Evolutionary conservation across 2,113 vertebrate species (phyloP), one percentile per base, ranked within the genome.

Genomic region (Cynopterus brachyotis): DNA sequence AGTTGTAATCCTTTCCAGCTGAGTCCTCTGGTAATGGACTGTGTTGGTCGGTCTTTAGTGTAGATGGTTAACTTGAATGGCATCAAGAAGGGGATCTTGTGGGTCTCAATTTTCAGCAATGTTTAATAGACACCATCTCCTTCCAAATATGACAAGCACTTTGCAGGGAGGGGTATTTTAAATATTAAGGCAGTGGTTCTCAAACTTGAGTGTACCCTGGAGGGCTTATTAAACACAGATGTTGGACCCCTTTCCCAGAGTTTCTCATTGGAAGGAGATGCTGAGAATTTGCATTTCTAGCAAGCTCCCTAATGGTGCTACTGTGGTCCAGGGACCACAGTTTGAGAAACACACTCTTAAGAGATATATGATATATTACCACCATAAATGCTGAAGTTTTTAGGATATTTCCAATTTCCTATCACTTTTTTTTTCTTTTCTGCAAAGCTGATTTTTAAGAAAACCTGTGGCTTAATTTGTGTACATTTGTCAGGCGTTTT

Each of bases 1-100:
- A 47, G 26, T 50, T 81, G 26, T 96, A 97, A 97, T 96, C 92
- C 70, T 95, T 97, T 96, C 96, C 97, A 97, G 96, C 95, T 96
- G 96, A 95, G 83, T 70, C 94, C 59, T 84, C 81, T 87, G 3
- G 67, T 95, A 92, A 96, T 92, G 73, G 79, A 80, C 95, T 90
- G 35, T 90, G 86, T 83, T 95, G 55, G 35, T 67, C 9, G 24
- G 59, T 92, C 81, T 97, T 96, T 95, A 75, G 89, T 90, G 85
- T 83, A 26, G 86, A 70, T 82, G 76, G 59, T 88, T 97, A 84
- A 94, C 50, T 94, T 95, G 75, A 97, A 94, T 91, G 84, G 91
- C 70, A 95, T 96, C 85, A 93, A 87, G 87, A 57, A 95, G 40
- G 24, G 70, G 75, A 91, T 92, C 69, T 67, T 62, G 28, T 73